Conservation (phyloP, 1,140 invertebrate species). For the Saxidomus purpurata region DNA sequence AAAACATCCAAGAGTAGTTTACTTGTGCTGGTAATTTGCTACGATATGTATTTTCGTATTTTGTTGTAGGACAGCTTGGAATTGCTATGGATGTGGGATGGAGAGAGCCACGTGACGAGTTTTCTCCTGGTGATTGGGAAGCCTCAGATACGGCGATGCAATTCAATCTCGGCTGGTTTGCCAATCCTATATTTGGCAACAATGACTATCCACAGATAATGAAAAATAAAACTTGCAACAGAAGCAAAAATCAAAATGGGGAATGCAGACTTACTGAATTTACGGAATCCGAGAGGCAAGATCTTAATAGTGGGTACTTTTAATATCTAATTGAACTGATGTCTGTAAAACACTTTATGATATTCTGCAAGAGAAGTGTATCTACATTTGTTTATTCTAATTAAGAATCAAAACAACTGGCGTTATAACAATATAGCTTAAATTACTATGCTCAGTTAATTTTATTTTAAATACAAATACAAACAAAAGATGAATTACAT, state of each 20-base stretch:
- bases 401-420: no score
- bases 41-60: not conserved
- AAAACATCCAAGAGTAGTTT: no score
- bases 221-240: conserved; percentile 56
- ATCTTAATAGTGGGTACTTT: conserved; percentile 61
- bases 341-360: no score
- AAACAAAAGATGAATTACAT: no score
- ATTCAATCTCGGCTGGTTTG: conserved; percentile 81
- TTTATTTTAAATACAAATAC: no score
- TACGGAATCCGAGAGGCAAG: conserved; percentile 5
- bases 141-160: conserved; percentile 69
- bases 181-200: conserved; percentile 78
- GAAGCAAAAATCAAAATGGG: conserved; percentile 50
- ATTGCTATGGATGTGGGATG: conserved; percentile 62
- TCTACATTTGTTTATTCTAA: no score
- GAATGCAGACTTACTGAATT: conserved; percentile 60
- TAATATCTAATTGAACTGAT: no score
- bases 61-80: conserved; percentile 49
- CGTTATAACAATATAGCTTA: no score
- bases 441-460: no score
- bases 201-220: conserved; percentile 79
- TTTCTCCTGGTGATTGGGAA: conserved; percentile 45
- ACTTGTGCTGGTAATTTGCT: no score
- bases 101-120: conserved; percentile 57
- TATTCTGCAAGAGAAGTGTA: no score